Evolutionary conservation across 1,140 invertebrate species (phyloP), one percentile per base, ranked within the genome.

Genomic region (Brachystomella parvula): DNA sequence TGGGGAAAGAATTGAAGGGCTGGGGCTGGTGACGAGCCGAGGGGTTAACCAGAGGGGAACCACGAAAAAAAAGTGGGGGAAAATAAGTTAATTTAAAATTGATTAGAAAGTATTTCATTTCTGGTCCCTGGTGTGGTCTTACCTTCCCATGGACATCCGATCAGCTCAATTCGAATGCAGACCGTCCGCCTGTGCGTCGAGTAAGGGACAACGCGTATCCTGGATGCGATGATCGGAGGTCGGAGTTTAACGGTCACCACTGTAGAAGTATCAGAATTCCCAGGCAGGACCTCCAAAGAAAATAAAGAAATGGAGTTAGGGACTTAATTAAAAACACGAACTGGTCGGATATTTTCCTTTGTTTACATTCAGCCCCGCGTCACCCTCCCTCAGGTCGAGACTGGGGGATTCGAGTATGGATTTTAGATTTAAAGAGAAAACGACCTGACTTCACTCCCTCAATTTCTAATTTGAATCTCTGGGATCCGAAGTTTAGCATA

Each of bases 151-250:
- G 80, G 79, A 76, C 87, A 89, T 28, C 87, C 87, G 76, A 87
- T 86, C 30, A 91, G 75, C 77, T 91, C 89, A 3, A 89, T 85
- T 71, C 89, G 77, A 83, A 91, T 85, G 78, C 89, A 91, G 47
- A 90, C 86, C 1, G 86, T 89, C 61, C 89, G 79, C 59, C 82
- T 81, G 75, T 89, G 83, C 73, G 83, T 81, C 71, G 85, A 87
- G 79, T 86, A 87, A 2, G 89, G 89, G 49, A 88, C 79, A 75
- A 91, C 85, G 47, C 89, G 80, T 61, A 91, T 81, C 76, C 85
- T 85, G 74, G 81, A 85, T 3, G 87, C 88, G 78, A 87, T 84
- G 63, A 89, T 80, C 35, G 87, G 86, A 24, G 85, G 86, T 24
- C 24, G 21, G 9, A 62, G 49, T 61, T 79, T 78, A 64, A 84